A percentile compares a stretch with the other conserved stretches of the same genome.
phyloP scores from a whole-genome alignment of 2,888 invertebrate species.

The Sarcophaga subvicina region DNA sequence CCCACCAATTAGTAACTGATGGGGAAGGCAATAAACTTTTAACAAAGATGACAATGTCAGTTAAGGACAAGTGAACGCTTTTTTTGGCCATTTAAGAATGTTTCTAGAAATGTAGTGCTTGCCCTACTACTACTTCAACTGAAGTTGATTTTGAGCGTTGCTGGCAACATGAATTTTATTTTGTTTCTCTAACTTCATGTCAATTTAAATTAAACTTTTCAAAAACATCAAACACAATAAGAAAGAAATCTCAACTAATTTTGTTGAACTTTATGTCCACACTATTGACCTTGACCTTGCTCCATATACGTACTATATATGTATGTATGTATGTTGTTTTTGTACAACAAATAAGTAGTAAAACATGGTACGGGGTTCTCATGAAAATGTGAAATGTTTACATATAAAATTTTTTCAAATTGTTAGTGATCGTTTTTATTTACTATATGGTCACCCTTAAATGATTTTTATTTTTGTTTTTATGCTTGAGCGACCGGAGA shows the following conservation, averaged over 20 bases:
- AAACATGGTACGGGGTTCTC: too few species aligned
- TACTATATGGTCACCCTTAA: constrained; percentile 35
- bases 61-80: not conserved
- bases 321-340: not conserved
- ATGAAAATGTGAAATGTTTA: too few species aligned
- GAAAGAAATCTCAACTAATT: too few species aligned
- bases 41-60: not conserved
- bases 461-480: constrained; percentile 6
- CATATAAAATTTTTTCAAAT: not conserved
- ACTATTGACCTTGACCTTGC: constrained; percentile 48
- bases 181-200: constrained; percentile 16
- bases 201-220: constrained; percentile 11
- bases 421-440: not conserved
- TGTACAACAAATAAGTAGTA: too few species aligned
- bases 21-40: not conserved
- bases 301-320: too few species aligned
- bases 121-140: not conserved
- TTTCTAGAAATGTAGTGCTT: not conserved
- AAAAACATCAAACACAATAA: constrained; percentile 13
- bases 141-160: too few species aligned
- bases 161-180: too few species aligned
- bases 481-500: constrained; percentile 31
- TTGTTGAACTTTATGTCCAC: constrained; percentile 19
- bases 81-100: not conserved
- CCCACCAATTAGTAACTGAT: too few species aligned